phyloP scores from a whole-genome alignment of 2,797 vertebrate genomes.

The Threskiornis aethiopicus region DNA sequence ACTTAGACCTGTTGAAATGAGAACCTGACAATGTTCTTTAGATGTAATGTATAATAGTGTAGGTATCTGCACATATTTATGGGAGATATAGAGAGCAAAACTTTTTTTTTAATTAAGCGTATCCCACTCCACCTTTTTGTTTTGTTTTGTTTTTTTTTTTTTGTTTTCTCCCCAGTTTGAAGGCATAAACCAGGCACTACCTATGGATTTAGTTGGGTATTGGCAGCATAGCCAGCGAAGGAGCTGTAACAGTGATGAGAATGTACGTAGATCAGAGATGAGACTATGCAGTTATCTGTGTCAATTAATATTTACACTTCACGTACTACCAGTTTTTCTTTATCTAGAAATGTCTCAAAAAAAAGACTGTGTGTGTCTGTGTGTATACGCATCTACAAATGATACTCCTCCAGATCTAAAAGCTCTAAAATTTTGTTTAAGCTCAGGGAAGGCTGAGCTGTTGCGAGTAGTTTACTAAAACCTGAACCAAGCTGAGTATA shows the following conservation, averaged over 20 bases:
- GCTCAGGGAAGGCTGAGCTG: not conserved
- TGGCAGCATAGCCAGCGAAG: not conserved
- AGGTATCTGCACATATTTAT: not conserved
- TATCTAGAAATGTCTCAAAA: not conserved
- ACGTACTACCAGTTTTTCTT: not conserved
- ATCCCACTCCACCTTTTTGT: accelerated
- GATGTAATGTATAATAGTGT: not conserved
- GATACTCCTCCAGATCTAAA: not conserved
- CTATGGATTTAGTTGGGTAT: not conserved
- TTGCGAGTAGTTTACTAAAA: not conserved
- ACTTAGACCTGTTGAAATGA: not conserved
- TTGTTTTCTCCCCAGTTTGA: accelerated
- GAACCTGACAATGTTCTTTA: not conserved
- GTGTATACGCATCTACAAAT: not conserved
- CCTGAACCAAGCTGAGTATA: not conserved
- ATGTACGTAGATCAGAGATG: not conserved
- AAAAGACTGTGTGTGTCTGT: not conserved
- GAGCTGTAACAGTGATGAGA: too few species aligned
- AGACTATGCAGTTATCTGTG: not conserved
- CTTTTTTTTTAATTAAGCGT: not conserved
- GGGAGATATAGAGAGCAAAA: not conserved
- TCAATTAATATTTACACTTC: not conserved
- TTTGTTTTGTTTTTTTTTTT: accelerated
- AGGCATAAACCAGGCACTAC: not conserved
- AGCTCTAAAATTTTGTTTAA: not conserved